Conservation (phyloP, 2,888 invertebrate species). For the Ennomos fuscantarius region DNA sequence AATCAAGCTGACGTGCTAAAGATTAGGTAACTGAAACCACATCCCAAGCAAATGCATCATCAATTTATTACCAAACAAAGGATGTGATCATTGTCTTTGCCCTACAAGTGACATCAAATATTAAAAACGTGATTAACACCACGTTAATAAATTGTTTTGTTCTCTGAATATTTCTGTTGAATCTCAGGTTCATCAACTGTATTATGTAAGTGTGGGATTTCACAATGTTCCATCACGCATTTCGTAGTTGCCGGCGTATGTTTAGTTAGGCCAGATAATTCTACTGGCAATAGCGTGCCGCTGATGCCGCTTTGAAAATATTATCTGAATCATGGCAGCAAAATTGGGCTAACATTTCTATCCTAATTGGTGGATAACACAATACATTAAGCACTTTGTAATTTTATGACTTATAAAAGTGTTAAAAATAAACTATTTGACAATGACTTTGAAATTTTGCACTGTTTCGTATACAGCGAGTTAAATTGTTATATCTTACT, state of each 20-base stretch:
- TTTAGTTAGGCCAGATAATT: constrained; percentile 18
- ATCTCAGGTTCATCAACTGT: constrained; percentile 27
- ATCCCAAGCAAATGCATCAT: constrained; percentile 33
- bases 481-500: too few relatives aligned
- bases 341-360: background rate
- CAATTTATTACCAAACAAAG: constrained; percentile 37
- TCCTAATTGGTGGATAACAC: constrained; percentile 1
- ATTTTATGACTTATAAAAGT: too few relatives aligned
- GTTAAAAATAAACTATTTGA: too few relatives aligned
- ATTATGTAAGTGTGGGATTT: constrained; percentile 35
- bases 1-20: constrained; percentile 6
- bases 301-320: constrained; percentile 1
- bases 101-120: constrained; percentile 21
- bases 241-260: constrained; percentile 14
- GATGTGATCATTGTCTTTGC: constrained; percentile 39
- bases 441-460: too few relatives aligned
- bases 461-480: too few relatives aligned
- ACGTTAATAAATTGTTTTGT: constrained; percentile 34
- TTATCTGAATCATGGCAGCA: constrained; percentile 10
- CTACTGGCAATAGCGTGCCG: background rate
- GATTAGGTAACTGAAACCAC: constrained; percentile 21
- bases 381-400: too few relatives aligned
- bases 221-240: constrained; percentile 30
- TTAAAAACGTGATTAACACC: constrained; percentile 39
- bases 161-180: constrained; percentile 24